A percentile compares a stretch with the other conserved stretches of the same genome.
Conservation (phyloP, 2,113 vertebrate species). For the Pseudolaguvia tuberculata region DNA sequence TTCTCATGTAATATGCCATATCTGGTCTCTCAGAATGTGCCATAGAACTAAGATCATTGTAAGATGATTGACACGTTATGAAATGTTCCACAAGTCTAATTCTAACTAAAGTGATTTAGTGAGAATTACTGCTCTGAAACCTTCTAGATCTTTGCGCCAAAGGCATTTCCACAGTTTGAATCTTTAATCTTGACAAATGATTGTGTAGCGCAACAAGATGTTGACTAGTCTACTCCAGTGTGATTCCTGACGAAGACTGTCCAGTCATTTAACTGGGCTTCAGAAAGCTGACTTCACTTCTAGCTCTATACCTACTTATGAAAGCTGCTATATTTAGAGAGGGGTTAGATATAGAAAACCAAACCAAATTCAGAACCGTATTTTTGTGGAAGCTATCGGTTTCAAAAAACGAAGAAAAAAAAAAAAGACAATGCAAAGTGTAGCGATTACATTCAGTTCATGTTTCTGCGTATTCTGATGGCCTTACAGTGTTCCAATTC, state of each 20-base stretch:
- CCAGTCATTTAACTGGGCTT: constrained; percentile 34
- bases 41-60: constrained; percentile 15
- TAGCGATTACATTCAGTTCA: constrained; percentile 26
- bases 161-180: constrained; percentile 34
- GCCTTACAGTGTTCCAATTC: constrained; percentile 30
- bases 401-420: constrained; percentile 6
- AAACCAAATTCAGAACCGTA: constrained; percentile 45
- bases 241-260: constrained; percentile 17
- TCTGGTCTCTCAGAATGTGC: constrained; percentile 25
- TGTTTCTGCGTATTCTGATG: constrained; percentile 32
- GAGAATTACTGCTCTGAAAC: constrained; percentile 25
- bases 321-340: constrained; percentile 49
- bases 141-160: constrained; percentile 39
- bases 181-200: constrained; percentile 26
- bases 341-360: constrained; percentile 39
- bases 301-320: constrained; percentile 28
- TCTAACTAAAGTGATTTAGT: neutral
- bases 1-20: constrained; percentile 26
- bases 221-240: neutral
- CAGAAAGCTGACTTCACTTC: constrained; percentile 23
- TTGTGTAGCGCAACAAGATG: constrained; percentile 18
- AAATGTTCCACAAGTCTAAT: constrained; percentile 10
- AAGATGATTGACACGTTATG: constrained; percentile 7
- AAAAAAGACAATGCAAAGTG: constrained; percentile 14
- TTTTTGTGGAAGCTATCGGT: constrained; percentile 31